Percentiles rank a stretch among this genome's conserved stretches.
Conservation (phyloP, 2,113 vertebrate species). For the Prochilodus magdalenae region DNA sequence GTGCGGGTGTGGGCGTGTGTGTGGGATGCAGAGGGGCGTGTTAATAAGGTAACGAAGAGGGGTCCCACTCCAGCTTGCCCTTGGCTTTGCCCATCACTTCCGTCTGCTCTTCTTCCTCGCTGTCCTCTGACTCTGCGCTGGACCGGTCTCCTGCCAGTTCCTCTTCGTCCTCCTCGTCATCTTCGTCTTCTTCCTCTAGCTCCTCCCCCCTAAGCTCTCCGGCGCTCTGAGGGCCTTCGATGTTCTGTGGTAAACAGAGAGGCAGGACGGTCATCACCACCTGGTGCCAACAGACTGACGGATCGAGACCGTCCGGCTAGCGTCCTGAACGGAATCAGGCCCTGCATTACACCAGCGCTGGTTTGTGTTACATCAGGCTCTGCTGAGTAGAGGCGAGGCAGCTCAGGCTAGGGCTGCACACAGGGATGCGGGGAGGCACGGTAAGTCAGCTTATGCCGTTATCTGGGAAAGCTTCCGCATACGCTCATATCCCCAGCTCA, state of each 20-base stretch:
- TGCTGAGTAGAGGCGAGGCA: neutral
- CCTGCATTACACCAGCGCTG: neutral
- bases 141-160: conserved; percentile 85
- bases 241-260: conserved; percentile 72
- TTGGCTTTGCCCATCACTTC: conserved; percentile 76
- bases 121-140: conserved; percentile 88
- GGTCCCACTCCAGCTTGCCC: conserved; percentile 89
- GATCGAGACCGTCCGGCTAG: too few species aligned
- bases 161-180: conserved; percentile 83
- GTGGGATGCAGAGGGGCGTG: neutral
- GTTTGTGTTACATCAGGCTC: neutral
- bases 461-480: too few species aligned
- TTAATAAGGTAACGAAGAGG: conserved; percentile 87
- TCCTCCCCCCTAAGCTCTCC: conserved; percentile 57
- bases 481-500: too few species aligned
- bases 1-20: conserved; percentile 44
- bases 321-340: neutral
- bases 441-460: too few species aligned
- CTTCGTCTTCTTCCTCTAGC: conserved; percentile 74
- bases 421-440: too few species aligned
- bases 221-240: conserved; percentile 70
- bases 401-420: too few species aligned
- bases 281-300: neutral
- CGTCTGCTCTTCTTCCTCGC: conserved; percentile 81
- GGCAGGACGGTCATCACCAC: neutral